Conservation (phyloP, 1,140 invertebrate species). For the Euura lappo region DNA sequence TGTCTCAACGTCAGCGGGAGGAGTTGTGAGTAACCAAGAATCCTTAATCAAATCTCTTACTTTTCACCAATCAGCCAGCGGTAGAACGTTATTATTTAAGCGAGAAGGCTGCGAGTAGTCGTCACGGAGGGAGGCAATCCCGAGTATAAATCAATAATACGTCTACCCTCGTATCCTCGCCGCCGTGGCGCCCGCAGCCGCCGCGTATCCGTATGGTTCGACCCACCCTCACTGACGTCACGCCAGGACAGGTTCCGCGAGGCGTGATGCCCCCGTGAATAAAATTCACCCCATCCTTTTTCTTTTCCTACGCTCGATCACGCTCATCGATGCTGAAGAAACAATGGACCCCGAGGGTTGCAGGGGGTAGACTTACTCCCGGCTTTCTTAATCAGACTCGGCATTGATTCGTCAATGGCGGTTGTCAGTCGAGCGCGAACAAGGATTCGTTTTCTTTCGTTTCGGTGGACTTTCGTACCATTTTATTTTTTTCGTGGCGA, state of each 20-base stretch:
- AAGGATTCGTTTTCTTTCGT: too few species aligned
- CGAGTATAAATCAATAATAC: slow-evolving; percentile 40
- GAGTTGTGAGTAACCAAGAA: slow-evolving; percentile 85
- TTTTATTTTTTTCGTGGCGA: too few species aligned
- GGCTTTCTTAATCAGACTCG: too few species aligned
- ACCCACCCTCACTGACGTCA: neutral
- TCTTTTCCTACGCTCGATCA: too few species aligned
- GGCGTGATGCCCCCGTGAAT: too few species aligned
- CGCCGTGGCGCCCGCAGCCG: neutral
- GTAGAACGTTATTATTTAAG: slow-evolving; percentile 17
- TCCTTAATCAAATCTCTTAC: slow-evolving; percentile 6
- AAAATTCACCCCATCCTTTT: too few species aligned
- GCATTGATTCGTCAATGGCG: too few species aligned
- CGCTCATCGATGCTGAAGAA: too few species aligned
- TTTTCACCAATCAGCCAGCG: neutral
- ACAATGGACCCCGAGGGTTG: too few species aligned
- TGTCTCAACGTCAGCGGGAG: slow-evolving; percentile 98
- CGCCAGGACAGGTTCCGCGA: neutral
- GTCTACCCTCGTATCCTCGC: slow-evolving; percentile 30
- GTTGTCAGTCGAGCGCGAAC: too few species aligned
- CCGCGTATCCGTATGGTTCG: neutral
- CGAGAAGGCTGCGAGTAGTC: neutral
- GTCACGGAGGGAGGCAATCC: neutral
- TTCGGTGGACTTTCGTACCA: too few species aligned
- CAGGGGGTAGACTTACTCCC: too few species aligned